Base-by-base conservation (phyloP, 2,113 vertebrate genomes). In the Crypturellus undulatus region DNA sequence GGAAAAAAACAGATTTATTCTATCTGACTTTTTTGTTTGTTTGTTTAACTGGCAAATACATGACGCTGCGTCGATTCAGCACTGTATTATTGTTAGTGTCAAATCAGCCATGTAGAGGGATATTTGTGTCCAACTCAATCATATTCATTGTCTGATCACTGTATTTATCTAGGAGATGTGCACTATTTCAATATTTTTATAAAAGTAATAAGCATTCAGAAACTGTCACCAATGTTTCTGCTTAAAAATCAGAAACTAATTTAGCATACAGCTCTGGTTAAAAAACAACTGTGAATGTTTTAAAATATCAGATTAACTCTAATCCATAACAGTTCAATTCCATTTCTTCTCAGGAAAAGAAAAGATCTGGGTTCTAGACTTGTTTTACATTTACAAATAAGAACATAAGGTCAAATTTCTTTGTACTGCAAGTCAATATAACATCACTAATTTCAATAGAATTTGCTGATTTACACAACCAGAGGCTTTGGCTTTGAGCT, bases 11-110 rank as follows among this genome's bases (percentile, higher is more conserved):
- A 40, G 54, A 92, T 95, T 89, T 54, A 77, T 86, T 96, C 86
- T 81, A 90, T 77, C 49, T 63, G 70, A 90, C 49, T 49, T 94
- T 90, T 96, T 62, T 63, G 89, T 84, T 70, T 85, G 73, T 92
- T 95, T 92, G 84, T 92, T 96, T 84, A 96, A 94, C 83, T 51
- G 92, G 86, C 36, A 91, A 92, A 93, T 86, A 81, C 42, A 65
- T 3, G 76, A 89, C 43, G 79, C 67, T 81, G 59, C 0, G 2
- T 12, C 69, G 72, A 75, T 68, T 78, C 73, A 92, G 69, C 63
- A n/a, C 45, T 25, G 49, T 14, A 64, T 4, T 82, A 60, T 63
- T 82, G 26, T 56, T 92, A 28, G 63, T 20, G 45, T 84, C 91
- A 83, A 91, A 78, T 89, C 91, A 95, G 78, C 63, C 90, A 72